Evolutionary conservation across 2,797 vertebrate species (phyloP), one percentile per base, ranked within the genome.

Genomic region (Antrozous pallidus): DNA sequence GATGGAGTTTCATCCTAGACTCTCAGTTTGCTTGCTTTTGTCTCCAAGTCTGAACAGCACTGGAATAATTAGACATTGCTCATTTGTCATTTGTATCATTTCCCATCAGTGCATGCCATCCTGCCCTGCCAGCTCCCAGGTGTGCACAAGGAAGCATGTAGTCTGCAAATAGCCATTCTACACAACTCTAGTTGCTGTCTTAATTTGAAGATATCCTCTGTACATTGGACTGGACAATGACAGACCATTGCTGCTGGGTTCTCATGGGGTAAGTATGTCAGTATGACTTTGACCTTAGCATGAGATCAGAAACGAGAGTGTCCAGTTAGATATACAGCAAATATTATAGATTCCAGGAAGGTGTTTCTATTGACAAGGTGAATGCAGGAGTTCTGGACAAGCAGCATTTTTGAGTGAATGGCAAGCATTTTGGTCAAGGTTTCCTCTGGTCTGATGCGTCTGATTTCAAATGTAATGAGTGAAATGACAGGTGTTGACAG

Each of bases 21-120:
- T 92, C 82, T 89, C 36, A 67, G 70, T 94, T 93, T 93, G 81
- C 88, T 96, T 78, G 90, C 85, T 45, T 95, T 96, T 94, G 93
- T 96, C 88, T 97, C 78, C 2, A 31, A 73, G 38, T 77, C 86
- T 71, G 86, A 94, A 81, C 47, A 69, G 74, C 2, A 5, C 61
- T 77, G 70, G 49, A 70, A 70, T 89, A 82, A 95, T 97, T 92
- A 95, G 93, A 92, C 33, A 38, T 42, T 86, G 78, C 91, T 96
- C 58, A 51, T 86, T 95, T 93, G 58, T 88, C 67, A 42, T 92
- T 83, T 91, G 77, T 73, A 70, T 95, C 79, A 74, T 86, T 95
- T 95, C n/a, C 81, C 80, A 54, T 73, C 87, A 77, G 70, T 33
- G 22, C 70, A 45, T 42, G 38, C n/a, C 69, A 74, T 58, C 54